A percentile compares a stretch with the other conserved stretches of the same genome.
These are phyloP conservation scores for Bombyx mori DNA, from an alignment of 1,140 invertebrate genomes.

Conservation along the genomic window ASM3026992v2 NC_085119.1:12176501-12177000, in stretches of 20 bases:
- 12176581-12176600: conserved; percentile 49
- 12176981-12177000: conserved; percentile 15
- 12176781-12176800: conserved; percentile 53
- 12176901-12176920: conserved; percentile 62
- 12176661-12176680: conserved; percentile 52
- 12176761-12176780: conserved; percentile 57
- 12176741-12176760: conserved; percentile 49
- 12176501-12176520: conserved; percentile 47
- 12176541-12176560: conserved; percentile 46
- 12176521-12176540: conserved; percentile 43
- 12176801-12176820: conserved; percentile 53
- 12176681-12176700: conserved; percentile 42
- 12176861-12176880: conserved; percentile 35
- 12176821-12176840: conserved; percentile 56
- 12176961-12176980: conserved; percentile 38
- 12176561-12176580: conserved; percentile 45
- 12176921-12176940: conserved; percentile 65
- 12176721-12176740: conserved; percentile 45
- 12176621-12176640: conserved; percentile 58
- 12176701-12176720: conserved; percentile 59
- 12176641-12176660: conserved; percentile 63
- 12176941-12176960: conserved; percentile 55
- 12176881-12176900: conserved; percentile 50
- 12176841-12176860: conserved; percentile 34
- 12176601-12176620: conserved; percentile 62